These are phyloP conservation scores for Suricata suricatta DNA, from an alignment of 2,113 vertebrate genomes.

Conservation along the genomic window DNA sequence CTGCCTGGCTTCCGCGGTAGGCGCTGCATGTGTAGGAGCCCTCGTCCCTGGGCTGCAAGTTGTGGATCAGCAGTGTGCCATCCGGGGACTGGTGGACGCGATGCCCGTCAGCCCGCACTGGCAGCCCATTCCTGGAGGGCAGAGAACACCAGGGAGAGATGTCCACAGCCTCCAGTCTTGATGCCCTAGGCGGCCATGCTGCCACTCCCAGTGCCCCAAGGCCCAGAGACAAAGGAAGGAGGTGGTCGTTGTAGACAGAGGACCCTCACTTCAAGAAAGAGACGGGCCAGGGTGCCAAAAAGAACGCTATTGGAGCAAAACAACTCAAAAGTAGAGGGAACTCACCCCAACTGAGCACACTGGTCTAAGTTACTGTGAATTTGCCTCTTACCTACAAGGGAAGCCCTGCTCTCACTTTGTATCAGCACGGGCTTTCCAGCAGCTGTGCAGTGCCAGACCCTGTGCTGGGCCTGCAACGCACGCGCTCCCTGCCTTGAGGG, in stretches of 20 bases:
- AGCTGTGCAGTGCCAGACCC: not conserved
- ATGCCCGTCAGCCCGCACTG: constrained; percentile 87
- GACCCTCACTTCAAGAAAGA: not conserved
- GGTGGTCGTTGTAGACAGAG: not conserved
- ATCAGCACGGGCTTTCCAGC: not conserved
- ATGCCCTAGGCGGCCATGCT: not conserved
- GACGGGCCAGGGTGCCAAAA: not conserved
- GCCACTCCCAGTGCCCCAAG: not conserved
- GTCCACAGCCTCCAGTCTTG: not conserved
- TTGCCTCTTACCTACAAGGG: not conserved
- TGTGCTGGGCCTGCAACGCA: fast-evolving
- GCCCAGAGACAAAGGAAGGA: not conserved
- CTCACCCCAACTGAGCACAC: no score
- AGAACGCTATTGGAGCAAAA: not conserved
- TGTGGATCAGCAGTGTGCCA: constrained; percentile 91
- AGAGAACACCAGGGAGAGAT: not conserved
- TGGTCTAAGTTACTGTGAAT: not conserved
- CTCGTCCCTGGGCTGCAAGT: constrained; percentile 87
- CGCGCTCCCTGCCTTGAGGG: not conserved
- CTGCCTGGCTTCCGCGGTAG: constrained; percentile 92
- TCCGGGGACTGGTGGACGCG: constrained; percentile 88
- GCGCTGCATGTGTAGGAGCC: constrained; percentile 96
- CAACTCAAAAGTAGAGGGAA: not conserved
- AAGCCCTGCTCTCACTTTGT: not conserved
- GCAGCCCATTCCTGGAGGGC: constrained; percentile 91